Percentiles rank a stretch among this genome's conserved stretches.
Evolutionary conservation across 2,888 invertebrate genomes (phyloP).

Genomic region (Tryphoninae sp.): DNA sequence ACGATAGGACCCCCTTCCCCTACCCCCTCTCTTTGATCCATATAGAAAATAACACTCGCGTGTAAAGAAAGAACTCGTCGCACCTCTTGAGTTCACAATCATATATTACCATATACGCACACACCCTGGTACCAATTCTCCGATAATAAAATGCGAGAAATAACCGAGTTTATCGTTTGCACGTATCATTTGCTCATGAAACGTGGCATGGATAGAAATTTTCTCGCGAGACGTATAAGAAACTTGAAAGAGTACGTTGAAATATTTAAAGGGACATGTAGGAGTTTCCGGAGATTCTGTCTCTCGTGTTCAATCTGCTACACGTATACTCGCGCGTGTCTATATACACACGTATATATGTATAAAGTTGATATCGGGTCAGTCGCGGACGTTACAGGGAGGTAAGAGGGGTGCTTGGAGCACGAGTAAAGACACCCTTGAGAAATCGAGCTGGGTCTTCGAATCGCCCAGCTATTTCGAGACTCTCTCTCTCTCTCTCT

Average conservation of each 20-base stretch:
- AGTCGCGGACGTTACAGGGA: constrained; percentile 21
- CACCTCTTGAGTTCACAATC: not conserved
- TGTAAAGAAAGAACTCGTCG: not conserved
- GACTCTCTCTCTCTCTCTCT: not conserved
- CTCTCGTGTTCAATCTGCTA: not conserved
- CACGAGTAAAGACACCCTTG: constrained; percentile 55
- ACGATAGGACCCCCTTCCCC: not conserved
- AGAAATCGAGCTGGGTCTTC: constrained; percentile 58
- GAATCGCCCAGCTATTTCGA: constrained; percentile 53
- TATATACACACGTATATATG: not conserved
- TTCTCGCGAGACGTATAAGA: constrained; percentile 3
- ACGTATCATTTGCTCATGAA: constrained; percentile 7
- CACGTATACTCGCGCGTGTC: not conserved
- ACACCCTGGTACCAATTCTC: not conserved
- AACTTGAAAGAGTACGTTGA: constrained; percentile 25
- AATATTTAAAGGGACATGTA: constrained; percentile 42
- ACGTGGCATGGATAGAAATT: not conserved
- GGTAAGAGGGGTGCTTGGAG: constrained; percentile 27
- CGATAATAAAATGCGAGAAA: not conserved
- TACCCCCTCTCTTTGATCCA: no score
- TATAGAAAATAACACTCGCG: not conserved
- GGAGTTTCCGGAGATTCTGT: constrained; percentile 42
- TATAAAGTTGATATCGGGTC: constrained; percentile 47
- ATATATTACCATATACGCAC: not conserved
- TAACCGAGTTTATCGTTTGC: not conserved